Conservation (phyloP, 2,797 vertebrate genomes). For the Catostomus latipinnis region DNA sequence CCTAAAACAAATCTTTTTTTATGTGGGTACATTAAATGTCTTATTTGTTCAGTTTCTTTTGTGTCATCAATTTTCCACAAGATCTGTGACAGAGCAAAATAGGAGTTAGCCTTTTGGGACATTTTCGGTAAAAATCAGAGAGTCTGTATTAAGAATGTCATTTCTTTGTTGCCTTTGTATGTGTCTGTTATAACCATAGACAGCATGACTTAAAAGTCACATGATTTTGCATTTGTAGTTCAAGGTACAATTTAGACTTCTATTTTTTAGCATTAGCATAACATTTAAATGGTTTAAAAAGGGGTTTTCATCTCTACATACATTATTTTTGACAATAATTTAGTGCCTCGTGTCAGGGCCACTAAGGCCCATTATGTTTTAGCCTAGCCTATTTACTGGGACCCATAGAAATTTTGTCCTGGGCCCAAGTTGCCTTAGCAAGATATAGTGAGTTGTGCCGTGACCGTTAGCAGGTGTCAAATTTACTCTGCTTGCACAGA, state of each 20-base stretch:
- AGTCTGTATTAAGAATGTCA: not conserved
- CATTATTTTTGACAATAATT: conserved; percentile 26
- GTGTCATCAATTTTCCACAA: conserved; percentile 64
- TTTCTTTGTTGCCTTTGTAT: conserved; percentile 29
- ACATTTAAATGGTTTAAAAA: not conserved
- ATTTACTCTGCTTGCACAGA: not conserved
- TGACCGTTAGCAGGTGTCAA: conserved; percentile 3
- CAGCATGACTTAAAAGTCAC: not conserved
- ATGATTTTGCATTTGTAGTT: no score
- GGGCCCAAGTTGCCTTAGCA: conserved; percentile 33
- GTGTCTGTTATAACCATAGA: conserved; percentile 29
- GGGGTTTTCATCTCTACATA: not conserved
- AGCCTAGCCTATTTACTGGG: no score
- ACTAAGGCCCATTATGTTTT: no score
- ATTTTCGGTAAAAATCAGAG: not conserved
- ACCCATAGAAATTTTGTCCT: no score
- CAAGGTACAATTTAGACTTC: not conserved
- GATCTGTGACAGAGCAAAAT: conserved; percentile 59
- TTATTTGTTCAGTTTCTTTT: conserved; percentile 5
- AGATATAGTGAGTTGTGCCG: conserved; percentile 14
- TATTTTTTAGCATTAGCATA: not conserved
- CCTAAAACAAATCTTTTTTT: not conserved
- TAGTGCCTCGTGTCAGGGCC: conserved; percentile 8
- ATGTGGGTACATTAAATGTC: not conserved
- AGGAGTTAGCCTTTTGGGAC: not conserved